Base-by-base conservation (phyloP, 2,113 vertebrate genomes). In the Siphamia tubifer region DNA sequence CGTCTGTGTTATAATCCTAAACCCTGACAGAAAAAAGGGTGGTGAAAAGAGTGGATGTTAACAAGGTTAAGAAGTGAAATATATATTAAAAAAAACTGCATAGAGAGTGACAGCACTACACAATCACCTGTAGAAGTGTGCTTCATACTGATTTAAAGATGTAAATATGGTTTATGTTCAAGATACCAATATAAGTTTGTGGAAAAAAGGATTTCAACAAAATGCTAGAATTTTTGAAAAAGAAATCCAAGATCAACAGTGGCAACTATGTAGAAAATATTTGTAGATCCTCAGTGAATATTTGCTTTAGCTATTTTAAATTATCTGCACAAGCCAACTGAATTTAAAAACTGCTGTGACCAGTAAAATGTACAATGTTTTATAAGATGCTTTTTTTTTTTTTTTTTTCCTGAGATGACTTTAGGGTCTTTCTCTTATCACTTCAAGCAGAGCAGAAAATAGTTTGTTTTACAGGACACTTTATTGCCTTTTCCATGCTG, bases 401-500 rank as follows among this genome's bases (percentile, higher is more conserved):
- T 55, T 75, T 55, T 15, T 73, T 16, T 38, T 44, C 35, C 25
- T 61, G 6, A 11, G 25, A 9, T 15, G 16, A 8, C 9, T 60
- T 51, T 12, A 43, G 39, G 15, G 28, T 13, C 0, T 21, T 35
- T 45, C 16, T 36, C 24, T 1, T 11, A 2, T 31, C 25, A 45
- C 3, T 44, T 5, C 13, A 62, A 47, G n/a, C n/a, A n/a, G n/a
- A n/a, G n/a, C n/a, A n/a, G 16, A 42, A 35, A 25, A 30, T 11
- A 49, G 19, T 36, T 36, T 63, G 27, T 34, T 68, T 45, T 31
- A 34, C 2, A 20, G 44, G 45, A 77, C 47, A 23, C 16, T 4
- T 56, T 30, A n/a, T n/a, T 45, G 53, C 58, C 55, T 54, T 36
- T 42, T 31, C 68, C 71, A 83, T 78, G 67, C 70, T 87, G 77